Conservation (phyloP, 2,888 invertebrate species). For the Myathropa florea region DNA sequence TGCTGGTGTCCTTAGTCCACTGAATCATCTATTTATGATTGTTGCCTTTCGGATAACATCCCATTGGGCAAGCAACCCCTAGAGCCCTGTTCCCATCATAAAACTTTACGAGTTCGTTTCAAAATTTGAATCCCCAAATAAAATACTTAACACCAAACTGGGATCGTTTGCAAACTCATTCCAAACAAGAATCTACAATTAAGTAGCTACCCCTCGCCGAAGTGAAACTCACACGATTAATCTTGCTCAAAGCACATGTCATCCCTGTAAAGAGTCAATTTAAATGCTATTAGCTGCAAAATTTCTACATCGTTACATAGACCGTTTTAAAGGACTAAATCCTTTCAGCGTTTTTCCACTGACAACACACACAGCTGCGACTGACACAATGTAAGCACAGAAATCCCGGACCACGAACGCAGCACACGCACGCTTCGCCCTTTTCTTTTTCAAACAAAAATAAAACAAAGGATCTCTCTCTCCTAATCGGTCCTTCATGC, state of each 20-base stretch:
- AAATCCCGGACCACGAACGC: background rate
- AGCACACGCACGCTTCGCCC: background rate
- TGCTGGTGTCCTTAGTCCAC: too few relatives aligned
- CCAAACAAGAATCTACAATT: background rate
- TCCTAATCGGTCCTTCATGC: constrained; percentile 7
- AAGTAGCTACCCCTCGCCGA: background rate
- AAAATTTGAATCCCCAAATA: background rate
- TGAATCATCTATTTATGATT: too few relatives aligned
- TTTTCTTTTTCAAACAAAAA: background rate
- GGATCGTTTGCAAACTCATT: background rate
- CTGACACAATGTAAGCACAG: background rate
- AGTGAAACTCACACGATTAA: background rate
- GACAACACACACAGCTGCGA: constrained; percentile 1
- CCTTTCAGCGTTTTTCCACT: background rate
- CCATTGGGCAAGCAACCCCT: background rate
- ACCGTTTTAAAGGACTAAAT: background rate
- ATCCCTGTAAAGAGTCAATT: background rate
- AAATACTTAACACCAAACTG: background rate
- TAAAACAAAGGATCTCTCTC: constrained; percentile 5
- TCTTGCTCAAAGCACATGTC: background rate
- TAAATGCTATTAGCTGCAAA: background rate
- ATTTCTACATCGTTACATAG: background rate
- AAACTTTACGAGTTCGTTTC: background rate
- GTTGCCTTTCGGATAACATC: too few relatives aligned
- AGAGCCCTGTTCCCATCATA: background rate